Evolutionary conservation across 2,888 invertebrate species (phyloP).

Genomic region (Erebia aethiops): DNA sequence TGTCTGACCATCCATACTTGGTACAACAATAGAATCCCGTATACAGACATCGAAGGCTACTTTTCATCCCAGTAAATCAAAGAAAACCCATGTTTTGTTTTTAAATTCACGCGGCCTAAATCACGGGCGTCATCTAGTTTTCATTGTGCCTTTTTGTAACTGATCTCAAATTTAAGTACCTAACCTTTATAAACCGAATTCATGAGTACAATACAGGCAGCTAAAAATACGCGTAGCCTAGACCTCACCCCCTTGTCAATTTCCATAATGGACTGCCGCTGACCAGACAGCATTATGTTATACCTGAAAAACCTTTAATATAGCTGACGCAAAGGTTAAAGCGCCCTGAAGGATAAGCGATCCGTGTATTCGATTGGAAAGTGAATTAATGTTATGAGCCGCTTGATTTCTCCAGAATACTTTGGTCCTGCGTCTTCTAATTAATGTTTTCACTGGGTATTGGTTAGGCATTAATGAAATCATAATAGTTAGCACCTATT

Average conservation of each 20-base stretch:
- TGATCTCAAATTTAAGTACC: no score
- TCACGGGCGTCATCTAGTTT: no score
- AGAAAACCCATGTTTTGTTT: no score
- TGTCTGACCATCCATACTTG: no score
- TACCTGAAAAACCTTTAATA: slow-evolving; percentile 44
- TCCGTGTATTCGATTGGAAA: slow-evolving; percentile 27
- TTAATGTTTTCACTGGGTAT: slow-evolving; percentile 1
- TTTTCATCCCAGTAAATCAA: no score
- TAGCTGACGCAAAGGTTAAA: slow-evolving; percentile 42
- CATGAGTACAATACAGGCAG: background rate
- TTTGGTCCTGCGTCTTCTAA: background rate
- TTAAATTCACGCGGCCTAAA: no score
- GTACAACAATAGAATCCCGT: no score
- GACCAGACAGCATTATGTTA: slow-evolving; percentile 61
- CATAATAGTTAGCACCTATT: background rate
- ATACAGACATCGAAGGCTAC: no score
- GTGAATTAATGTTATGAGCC: slow-evolving; percentile 34
- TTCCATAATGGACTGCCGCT: slow-evolving; percentile 69
- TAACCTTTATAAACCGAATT: background rate
- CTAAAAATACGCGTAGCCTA: slow-evolving; percentile 19
- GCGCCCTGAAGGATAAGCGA: slow-evolving; percentile 27
- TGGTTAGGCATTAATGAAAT: background rate
- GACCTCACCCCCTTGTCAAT: slow-evolving; percentile 55
- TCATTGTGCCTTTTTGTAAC: no score
- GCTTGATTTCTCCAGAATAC: slow-evolving; percentile 15